Conservation (phyloP, 2,113 vertebrate genomes). For the Muntiacus reevesi region DNA sequence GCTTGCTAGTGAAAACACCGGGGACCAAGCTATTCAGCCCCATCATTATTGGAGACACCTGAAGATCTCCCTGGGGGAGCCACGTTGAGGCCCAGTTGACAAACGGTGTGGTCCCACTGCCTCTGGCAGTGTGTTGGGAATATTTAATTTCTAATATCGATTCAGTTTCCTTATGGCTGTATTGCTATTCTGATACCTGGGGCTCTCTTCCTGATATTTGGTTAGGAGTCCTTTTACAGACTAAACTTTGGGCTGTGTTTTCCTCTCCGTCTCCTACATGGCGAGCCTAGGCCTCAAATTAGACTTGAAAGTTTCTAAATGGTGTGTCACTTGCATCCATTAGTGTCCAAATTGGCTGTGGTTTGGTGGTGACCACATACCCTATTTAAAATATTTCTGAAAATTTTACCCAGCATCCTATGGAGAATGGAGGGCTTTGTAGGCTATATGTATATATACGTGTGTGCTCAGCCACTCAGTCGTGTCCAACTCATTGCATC, state of each 20-base stretch:
- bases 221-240: neutral
- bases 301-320: constrained; percentile 9
- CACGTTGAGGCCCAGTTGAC: neutral
- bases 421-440: neutral
- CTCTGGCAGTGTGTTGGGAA: neutral
- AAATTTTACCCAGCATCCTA: neutral
- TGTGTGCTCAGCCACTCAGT: neutral
- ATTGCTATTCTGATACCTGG: neutral
- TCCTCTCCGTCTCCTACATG: neutral
- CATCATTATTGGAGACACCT: neutral
- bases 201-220: neutral
- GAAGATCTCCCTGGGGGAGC: neutral
- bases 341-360: neutral
- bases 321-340: neutral
- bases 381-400: neutral
- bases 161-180: neutral
- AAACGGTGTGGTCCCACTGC: neutral
- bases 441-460: neutral
- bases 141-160: neutral
- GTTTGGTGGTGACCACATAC: neutral
- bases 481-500: neutral
- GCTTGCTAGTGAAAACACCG: neutral
- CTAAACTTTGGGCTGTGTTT: neutral
- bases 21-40: neutral
- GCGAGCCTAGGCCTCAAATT: neutral